Conservation (phyloP, 2,113 vertebrate species). For the Aegithalos caudatus region DNA sequence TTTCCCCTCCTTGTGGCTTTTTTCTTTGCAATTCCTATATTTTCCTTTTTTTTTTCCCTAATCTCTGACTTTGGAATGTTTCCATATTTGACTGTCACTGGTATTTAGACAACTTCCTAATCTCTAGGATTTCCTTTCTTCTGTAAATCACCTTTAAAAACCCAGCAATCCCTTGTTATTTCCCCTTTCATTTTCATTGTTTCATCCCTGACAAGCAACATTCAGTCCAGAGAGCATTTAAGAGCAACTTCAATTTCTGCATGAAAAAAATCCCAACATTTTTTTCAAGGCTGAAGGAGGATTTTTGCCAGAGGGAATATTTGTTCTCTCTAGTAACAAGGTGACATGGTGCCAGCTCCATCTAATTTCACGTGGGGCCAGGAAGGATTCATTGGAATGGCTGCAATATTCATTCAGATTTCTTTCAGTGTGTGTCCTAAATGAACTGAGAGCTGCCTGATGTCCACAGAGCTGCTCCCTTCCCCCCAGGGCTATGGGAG, state of each 20-base stretch:
- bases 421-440: background rate
- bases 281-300: conserved; percentile 33
- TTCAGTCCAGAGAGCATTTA: conserved; percentile 52
- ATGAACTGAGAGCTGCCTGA: background rate
- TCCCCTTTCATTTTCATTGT: conserved; percentile 44
- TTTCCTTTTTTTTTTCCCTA: background rate
- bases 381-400: background rate
- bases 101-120: conserved; percentile 61
- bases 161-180: conserved; percentile 32
- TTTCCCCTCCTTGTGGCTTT: conserved; percentile 13
- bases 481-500: background rate
- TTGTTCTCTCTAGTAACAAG: conserved; percentile 48
- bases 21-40: conserved; percentile 2
- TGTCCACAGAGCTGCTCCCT: background rate
- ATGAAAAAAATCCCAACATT: background rate
- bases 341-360: background rate
- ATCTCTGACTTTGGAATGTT: conserved; percentile 47
- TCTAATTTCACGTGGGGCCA: background rate
- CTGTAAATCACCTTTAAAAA: conserved; percentile 63
- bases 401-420: conserved; percentile 23
- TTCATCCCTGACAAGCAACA: conserved; percentile 52
- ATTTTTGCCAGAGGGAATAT: conserved; percentile 51
- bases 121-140: conserved; percentile 51
- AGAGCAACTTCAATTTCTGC: conserved; percentile 59
- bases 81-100: conserved; percentile 47